Evolutionary conservation across 2,797 vertebrate species (phyloP), one percentile per base, ranked within the genome.

Genomic region (Pyrocephalus nanus): DNA sequence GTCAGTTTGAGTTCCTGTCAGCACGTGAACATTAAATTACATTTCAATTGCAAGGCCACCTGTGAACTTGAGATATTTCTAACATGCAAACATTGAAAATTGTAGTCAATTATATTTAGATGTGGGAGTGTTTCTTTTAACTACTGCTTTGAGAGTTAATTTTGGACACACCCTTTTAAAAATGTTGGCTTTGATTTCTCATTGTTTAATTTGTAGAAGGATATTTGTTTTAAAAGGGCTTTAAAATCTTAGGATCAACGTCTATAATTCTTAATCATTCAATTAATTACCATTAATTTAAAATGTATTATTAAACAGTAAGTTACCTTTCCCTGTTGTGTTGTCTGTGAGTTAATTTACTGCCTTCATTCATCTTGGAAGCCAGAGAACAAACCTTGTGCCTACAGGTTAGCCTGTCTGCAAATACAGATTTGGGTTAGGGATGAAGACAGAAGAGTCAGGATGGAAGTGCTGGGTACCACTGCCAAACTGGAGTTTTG

Each of bases 61-160:
- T 88, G 4, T 91, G 69, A 80, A 83, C 76, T 74, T 50, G 54
- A 90, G 88, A 26, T 84, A 84, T 78, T 90, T 90, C 76, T 84
- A 84, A 88, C 38, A 81, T 80, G 86, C 27, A 43, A 77, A 71
- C 53, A n/a, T 2, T 92, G 81, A 84, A 92, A 93, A 88, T 72
- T 69, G 70, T 72, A 81, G 79, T 93, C 3, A 78, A 80, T 93
- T 92, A 71, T 94, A 88, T 93, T 93, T 93, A 93, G 83, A 86
- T 84, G 71, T 81, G 95, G 90, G 90, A 96, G 86, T 96, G 93
- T 88, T 96, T 92, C 78, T 64, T 94, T 55, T 90, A 92, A 93
- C 51, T 88, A 81, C 80, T 65, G 78, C 51, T 91, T 81, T 89
- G 78, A 85, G 55, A 54, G n/a, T 62, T 86, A 30, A 57, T 87